Evolutionary conservation across 2,888 invertebrate species (phyloP).

Genomic region (Crossocerus cetratus): DNA sequence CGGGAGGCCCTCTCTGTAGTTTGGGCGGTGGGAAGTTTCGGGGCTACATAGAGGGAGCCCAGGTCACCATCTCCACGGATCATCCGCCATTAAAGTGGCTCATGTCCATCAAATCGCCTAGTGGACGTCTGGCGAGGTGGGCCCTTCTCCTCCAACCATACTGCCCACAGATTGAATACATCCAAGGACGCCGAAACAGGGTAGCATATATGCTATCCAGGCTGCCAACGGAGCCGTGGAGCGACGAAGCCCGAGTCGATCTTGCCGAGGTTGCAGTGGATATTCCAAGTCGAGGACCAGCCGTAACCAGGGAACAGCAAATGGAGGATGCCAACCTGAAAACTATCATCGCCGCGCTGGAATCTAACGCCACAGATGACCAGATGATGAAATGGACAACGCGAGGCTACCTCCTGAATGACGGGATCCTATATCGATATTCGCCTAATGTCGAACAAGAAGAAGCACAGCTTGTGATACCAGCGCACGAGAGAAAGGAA

Average conservation of each 20-base stretch:
- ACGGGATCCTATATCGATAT: background rate
- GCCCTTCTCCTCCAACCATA: background rate
- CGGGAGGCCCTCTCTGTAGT: background rate
- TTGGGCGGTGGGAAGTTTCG: background rate
- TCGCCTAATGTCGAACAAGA: slow-evolving; percentile 41
- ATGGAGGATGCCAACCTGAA: background rate
- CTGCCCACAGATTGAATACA: background rate
- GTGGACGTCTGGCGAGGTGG: slow-evolving; percentile 13
- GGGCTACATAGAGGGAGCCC: background rate
- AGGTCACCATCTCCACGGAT: background rate
- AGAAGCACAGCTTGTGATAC: slow-evolving; percentile 59
- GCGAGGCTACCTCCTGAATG: slow-evolving; percentile 11
- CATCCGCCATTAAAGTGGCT: slow-evolving; percentile 18
- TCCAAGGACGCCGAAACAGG: background rate
- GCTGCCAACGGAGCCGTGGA: background rate
- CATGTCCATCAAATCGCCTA: slow-evolving; percentile 10
- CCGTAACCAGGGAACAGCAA: background rate
- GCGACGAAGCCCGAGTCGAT: background rate
- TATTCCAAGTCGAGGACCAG: background rate
- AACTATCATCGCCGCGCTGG: background rate
- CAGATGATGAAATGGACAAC: background rate
- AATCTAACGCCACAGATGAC: background rate
- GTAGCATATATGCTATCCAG: slow-evolving; percentile 11
- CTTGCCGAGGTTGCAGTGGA: background rate
- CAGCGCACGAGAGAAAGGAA: slow-evolving; percentile 30